Percentiles rank a stretch among this genome's conserved stretches.
phyloP scores from a whole-genome alignment of 1,140 invertebrate genomes.

The Brachionus sp. region DNA sequence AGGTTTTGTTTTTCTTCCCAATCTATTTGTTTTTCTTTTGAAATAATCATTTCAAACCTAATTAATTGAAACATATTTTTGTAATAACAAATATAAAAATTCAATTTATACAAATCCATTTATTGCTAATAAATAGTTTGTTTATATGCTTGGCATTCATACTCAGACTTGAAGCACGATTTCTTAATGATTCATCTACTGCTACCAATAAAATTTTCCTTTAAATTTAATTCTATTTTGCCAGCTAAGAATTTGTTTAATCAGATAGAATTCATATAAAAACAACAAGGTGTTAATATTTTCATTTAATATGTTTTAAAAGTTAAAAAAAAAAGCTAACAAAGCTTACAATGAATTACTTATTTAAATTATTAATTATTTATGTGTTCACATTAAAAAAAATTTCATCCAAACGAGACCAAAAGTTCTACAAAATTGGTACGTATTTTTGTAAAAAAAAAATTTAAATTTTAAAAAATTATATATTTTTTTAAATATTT shows the following conservation, averaged over 20 bases:
- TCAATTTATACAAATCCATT: background rate
- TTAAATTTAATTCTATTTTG: background rate
- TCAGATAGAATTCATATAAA: background rate
- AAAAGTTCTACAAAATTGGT: slow-evolving; percentile 16
- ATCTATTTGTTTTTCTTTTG: background rate
- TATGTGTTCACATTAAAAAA: background rate
- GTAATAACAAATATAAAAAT: slow-evolving; percentile 18
- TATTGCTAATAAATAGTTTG: slow-evolving; percentile 26
- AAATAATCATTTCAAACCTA: slow-evolving; percentile 39
- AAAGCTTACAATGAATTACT: background rate
- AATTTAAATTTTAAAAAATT: background rate
- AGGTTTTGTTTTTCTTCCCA: background rate
- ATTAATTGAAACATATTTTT: slow-evolving; percentile 44
- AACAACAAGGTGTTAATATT: slow-evolving; percentile 15
- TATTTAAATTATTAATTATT: background rate
- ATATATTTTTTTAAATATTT: background rate
- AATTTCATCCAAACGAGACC: background rate
- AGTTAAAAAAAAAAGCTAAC: background rate
- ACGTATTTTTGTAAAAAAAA: background rate
- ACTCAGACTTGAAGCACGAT: background rate
- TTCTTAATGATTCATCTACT: background rate
- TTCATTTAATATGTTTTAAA: background rate
- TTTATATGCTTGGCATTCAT: slow-evolving; percentile 8
- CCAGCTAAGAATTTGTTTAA: background rate
- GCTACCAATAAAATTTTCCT: background rate